A percentile compares a stretch with the other conserved stretches of the same genome.
Evolutionary conservation across 2,113 vertebrate species (phyloP).

Genomic region (Cettia cetti): DNA sequence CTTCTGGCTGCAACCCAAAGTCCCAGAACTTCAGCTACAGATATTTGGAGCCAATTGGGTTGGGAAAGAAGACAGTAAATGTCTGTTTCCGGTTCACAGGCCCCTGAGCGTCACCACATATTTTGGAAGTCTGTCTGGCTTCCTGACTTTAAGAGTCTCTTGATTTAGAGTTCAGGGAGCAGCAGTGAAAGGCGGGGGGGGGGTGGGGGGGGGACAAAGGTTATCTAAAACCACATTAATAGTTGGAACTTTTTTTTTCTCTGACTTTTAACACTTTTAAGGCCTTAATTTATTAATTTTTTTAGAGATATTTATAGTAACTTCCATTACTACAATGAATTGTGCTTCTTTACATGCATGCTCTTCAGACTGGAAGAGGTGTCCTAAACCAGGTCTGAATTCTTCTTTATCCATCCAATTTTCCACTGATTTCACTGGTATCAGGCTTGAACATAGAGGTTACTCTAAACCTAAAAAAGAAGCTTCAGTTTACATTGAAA

Average conservation of each 20-base stretch:
- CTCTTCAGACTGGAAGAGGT: background rate
- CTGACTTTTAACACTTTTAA: background rate
- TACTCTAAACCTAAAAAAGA: background rate
- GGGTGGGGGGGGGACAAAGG: constrained; percentile 3
- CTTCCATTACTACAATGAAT: background rate
- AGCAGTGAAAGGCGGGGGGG: constrained; percentile 34
- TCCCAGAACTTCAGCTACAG: constrained; percentile 32
- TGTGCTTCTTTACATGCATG: background rate
- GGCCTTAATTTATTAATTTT: background rate
- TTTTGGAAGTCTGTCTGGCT: constrained; percentile 78
- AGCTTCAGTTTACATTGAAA: background rate
- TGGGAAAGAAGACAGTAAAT: constrained; percentile 68
- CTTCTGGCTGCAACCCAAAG: constrained; percentile 44
- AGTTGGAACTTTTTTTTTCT: background rate
- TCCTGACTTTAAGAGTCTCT: constrained; percentile 78
- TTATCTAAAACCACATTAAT: constrained; percentile 12
- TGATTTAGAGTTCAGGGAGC: constrained; percentile 66
- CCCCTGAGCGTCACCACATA: constrained; percentile 68
- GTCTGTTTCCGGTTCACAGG: constrained; percentile 77
- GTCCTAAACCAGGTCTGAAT: background rate
- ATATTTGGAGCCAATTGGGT: constrained; percentile 54
- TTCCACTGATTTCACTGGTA: background rate
- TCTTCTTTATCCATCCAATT: background rate
- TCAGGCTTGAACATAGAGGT: accelerated
- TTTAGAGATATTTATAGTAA: background rate